Base-by-base conservation (phyloP, 2,113 vertebrate genomes). In the Lophotis ruficrista region DNA sequence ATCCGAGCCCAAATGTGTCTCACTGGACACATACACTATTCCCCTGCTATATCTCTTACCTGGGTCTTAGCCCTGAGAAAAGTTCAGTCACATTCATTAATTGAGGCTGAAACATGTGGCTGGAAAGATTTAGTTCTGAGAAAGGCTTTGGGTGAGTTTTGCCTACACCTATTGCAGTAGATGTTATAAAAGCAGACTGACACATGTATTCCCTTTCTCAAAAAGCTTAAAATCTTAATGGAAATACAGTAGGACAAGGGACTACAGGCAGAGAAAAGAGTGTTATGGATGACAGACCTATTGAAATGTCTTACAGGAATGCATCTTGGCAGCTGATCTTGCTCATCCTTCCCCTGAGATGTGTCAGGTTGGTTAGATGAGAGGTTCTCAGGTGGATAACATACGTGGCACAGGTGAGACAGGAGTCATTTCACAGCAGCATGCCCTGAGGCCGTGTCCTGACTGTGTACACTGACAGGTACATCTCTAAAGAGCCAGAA, bases 261-360 rank as follows among this genome's bases (percentile, higher is more conserved):
- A 45, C 12, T 75, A 30, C 7, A 79, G 73, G 28, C 16, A 41
- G 33, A 78, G n/a, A 86, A 37, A 65, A 69, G 28, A 58, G 24
- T 31, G 43, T 13, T 41, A 2, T 35, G 53, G 45, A 75, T 87
- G 70, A 60, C 61, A 85, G 73, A 50, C 19, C 14, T 12, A 60
- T 56, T 91, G 78, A 95, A 94, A 93, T 31, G 27, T 43, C 73
- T 90, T 75, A 21, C 61, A 71, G 43, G 47, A 82, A 91, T 47
- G 45, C 4, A 33, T 85, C 83, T 84, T 82, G 92, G 64, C 94
- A 95, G 78, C 48, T 87, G 73, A 91, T 95, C 92, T 93, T 94
- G 78, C 61, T 91, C 82, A 68, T 76, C 48, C 43, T 90, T 87
- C 61, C 69, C 60, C 24, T 56, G 69, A 84, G 90, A 82, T 31